Percentiles rank a stretch among this genome's conserved stretches.
Evolutionary conservation across 2,888 invertebrate species (phyloP).

Genomic region (Zonitis immaculata): DNA sequence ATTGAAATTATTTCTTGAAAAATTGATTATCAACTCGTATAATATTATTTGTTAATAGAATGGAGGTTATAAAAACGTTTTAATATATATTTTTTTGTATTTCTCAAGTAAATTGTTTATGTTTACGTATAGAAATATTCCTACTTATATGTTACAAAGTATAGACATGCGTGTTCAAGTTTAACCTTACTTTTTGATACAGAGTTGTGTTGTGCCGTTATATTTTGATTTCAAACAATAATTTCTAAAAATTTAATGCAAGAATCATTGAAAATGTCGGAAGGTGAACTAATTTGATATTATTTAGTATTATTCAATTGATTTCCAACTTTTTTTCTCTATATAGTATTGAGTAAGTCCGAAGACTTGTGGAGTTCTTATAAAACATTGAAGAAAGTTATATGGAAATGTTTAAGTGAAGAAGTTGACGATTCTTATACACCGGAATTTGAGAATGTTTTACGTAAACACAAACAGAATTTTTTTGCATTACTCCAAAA

Average conservation of each 20-base stretch:
- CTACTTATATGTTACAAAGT: too few relatives aligned
- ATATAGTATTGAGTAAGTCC: conserved; percentile 38
- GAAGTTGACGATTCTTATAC: conserved; percentile 55
- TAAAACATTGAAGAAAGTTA: conserved; percentile 67
- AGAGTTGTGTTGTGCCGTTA: neutral
- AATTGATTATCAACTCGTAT: too few relatives aligned
- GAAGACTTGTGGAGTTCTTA: conserved; percentile 84
- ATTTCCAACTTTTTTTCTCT: neutral
- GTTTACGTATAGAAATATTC: too few relatives aligned
- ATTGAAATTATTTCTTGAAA: too few relatives aligned
- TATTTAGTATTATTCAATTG: neutral
- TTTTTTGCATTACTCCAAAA: conserved; percentile 81
- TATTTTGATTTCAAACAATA: neutral
- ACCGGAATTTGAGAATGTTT: conserved; percentile 67
- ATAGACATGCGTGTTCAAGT: too few relatives aligned
- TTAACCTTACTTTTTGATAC: neutral
- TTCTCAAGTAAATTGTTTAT: too few relatives aligned
- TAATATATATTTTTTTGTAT: neutral
- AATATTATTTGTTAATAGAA: too few relatives aligned
- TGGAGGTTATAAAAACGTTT: too few relatives aligned
- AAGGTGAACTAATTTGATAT: neutral
- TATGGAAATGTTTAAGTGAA: conserved; percentile 63
- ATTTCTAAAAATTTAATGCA: neutral
- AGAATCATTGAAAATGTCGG: neutral
- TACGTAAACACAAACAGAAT: conserved; percentile 79